A percentile compares a stretch with the other conserved stretches of the same genome.
These are phyloP conservation scores for Aphis gossypii DNA, from an alignment of 1,140 invertebrate genomes.

Conservation along the genomic window DNA sequence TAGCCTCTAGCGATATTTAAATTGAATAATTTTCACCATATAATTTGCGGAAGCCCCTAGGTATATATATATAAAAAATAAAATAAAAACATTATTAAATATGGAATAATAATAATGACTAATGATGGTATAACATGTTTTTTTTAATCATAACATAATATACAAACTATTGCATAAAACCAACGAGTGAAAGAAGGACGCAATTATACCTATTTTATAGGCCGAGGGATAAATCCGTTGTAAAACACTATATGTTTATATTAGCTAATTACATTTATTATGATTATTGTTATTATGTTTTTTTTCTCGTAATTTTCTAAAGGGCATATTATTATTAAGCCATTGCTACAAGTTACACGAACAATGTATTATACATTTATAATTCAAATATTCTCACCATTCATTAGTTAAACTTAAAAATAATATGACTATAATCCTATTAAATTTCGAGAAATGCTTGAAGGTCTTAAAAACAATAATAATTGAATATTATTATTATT, in stretches of 20 bases:
- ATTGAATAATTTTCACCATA: background rate
- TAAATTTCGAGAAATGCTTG: background rate
- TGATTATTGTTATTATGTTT: background rate
- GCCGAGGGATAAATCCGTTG: background rate
- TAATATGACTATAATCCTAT: background rate
- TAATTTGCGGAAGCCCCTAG: background rate
- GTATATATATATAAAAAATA: background rate
- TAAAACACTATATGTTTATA: slow-evolving; percentile 21
- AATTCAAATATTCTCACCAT: slow-evolving; percentile 16
- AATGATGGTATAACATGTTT: background rate
- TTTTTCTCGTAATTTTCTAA: background rate
- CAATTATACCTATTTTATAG: background rate
- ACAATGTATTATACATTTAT: background rate
- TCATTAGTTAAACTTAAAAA: background rate
- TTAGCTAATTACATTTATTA: slow-evolving; percentile 13
- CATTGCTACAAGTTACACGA: background rate
- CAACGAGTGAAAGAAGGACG: background rate
- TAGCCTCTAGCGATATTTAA: background rate
- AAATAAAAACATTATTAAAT: background rate
- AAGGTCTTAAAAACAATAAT: slow-evolving; percentile 35
- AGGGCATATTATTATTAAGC: background rate
- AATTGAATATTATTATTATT: background rate
- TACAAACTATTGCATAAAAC: background rate
- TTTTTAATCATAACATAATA: background rate
- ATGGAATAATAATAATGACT: background rate